Conservation (phyloP, 2,888 invertebrate genomes). For the Ochropleura plecta region DNA sequence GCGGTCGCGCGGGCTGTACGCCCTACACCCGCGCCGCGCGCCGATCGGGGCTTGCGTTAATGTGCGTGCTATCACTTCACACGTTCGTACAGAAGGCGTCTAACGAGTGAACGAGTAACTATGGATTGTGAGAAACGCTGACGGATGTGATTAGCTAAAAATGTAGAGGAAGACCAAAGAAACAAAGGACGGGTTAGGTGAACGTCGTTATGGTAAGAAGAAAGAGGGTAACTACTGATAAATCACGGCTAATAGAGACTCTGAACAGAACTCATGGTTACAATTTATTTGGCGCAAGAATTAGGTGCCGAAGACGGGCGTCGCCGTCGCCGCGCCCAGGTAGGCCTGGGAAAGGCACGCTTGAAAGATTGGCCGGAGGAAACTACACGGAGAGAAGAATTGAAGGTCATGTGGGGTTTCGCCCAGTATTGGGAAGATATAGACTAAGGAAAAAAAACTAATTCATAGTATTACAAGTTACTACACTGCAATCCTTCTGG, state of each 20-base stretch:
- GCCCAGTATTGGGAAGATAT: too few relatives aligned
- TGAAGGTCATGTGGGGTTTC: too few relatives aligned
- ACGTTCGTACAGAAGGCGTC: slow-evolving; percentile 18
- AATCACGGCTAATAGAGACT: background rate
- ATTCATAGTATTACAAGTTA: background rate
- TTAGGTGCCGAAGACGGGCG: too few relatives aligned
- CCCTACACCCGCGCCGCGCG: too few relatives aligned
- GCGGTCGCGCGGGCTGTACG: background rate
- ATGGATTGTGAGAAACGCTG: background rate
- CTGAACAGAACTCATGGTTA: background rate
- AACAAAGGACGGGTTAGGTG: background rate
- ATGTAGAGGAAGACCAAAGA: too few relatives aligned
- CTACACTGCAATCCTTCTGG: background rate
- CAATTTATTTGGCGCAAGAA: too few relatives aligned
- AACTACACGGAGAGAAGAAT: too few relatives aligned
- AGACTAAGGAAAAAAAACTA: too few relatives aligned
- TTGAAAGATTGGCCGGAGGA: too few relatives aligned
- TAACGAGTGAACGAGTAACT: background rate
- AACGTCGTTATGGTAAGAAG: background rate
- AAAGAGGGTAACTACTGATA: background rate
- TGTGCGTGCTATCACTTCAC: background rate
- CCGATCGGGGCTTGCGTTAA: background rate
- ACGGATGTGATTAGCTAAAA: background rate
- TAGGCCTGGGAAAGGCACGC: too few relatives aligned
- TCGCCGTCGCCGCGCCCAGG: too few relatives aligned